A percentile compares a stretch with the other conserved stretches of the same genome.
Evolutionary conservation across 2,113 vertebrate species (phyloP).

Genomic region (Panthera tigris): DNA sequence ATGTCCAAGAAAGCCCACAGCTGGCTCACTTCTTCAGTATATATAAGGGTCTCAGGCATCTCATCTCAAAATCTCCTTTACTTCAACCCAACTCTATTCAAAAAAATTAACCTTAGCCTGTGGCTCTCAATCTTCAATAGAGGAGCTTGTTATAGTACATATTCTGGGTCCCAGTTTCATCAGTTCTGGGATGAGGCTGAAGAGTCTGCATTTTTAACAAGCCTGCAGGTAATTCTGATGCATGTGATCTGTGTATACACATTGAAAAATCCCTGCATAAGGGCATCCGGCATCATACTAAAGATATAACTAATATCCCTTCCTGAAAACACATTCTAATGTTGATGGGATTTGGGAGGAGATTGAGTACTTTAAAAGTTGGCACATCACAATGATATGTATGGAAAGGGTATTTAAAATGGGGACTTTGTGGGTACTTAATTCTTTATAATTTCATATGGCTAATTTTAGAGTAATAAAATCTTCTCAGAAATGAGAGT

Average conservation of each 20-base stretch:
- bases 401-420: neutral
- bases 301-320: neutral
- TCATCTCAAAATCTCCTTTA: neutral
- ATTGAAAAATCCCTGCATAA: neutral
- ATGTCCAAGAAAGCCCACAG: neutral
- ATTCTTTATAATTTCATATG: conserved; percentile 40
- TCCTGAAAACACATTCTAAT: conserved; percentile 1
- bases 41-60: neutral
- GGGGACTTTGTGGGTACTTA: neutral
- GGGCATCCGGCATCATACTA: neutral
- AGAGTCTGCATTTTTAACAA: neutral
- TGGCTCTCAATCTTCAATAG: neutral
- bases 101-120: neutral
- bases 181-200: neutral
- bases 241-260: neutral
- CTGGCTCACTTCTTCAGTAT: neutral
- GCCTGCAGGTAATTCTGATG: neutral
- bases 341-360: neutral
- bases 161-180: neutral
- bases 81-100: neutral
- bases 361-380: neutral
- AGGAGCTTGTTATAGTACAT: neutral
- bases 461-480: neutral
- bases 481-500: neutral
- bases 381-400: neutral